A percentile compares a stretch with the other conserved stretches of the same genome.
Conservation (phyloP, 2,113 vertebrate species). For the Neotragus pygmaeus region DNA sequence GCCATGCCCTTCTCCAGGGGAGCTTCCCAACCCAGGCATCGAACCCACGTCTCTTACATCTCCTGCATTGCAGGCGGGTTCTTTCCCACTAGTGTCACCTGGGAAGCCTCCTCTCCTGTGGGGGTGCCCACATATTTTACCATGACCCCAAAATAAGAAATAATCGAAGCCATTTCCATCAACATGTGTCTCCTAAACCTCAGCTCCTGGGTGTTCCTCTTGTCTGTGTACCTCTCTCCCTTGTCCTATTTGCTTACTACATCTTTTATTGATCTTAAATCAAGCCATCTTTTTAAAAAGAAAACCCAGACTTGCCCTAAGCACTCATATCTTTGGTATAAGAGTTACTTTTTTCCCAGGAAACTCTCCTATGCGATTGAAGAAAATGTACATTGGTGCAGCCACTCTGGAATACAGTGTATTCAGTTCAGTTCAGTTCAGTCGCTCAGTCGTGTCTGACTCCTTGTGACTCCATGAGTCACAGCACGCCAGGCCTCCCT, state of each 20-base stretch:
- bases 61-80: neutral
- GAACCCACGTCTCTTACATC: neutral
- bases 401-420: neutral
- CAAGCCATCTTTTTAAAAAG: neutral
- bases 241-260: neutral
- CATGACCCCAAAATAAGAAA: neutral
- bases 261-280: constrained; percentile 36
- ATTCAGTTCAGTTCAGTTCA: too few relatives aligned
- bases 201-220: neutral
- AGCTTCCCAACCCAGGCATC: neutral
- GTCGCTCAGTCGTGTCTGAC: too few relatives aligned
- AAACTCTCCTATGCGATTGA: neutral
- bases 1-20: neutral
- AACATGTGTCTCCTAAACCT: neutral
- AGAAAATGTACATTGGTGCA: too few relatives aligned
- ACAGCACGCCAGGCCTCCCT: too few relatives aligned
- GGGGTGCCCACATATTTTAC: neutral
- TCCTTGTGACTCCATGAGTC: too few relatives aligned
- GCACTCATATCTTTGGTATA: fast-evolving
- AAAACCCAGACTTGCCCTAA: neutral
- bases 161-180: neutral
- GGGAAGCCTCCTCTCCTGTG: neutral
- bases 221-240: neutral
- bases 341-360: neutral
- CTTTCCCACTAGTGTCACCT: neutral